Percentiles rank a stretch among this genome's conserved stretches.
These are phyloP conservation scores for Athrips mouffetella DNA, from an alignment of 2,888 invertebrate genomes.

Conservation along the genomic window DNA sequence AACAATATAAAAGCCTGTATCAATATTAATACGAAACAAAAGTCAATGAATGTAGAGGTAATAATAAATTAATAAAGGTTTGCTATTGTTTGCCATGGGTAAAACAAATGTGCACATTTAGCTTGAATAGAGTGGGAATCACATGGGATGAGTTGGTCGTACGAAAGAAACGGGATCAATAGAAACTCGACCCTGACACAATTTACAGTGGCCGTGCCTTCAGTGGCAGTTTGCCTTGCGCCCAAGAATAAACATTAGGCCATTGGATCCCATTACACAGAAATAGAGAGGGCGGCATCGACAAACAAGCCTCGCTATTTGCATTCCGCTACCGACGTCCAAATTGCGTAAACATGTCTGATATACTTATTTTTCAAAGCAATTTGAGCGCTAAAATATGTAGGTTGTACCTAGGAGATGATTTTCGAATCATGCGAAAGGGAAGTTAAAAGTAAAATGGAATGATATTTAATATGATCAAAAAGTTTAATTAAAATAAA, in stretches of 20 bases:
- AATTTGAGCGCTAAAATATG: not conserved
- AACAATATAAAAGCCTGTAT: conserved; percentile 6
- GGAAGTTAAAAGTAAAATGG: not conserved
- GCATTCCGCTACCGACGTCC: conserved; percentile 22
- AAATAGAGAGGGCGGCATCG: conserved; percentile 38
- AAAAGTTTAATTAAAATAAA: too few relatives aligned
- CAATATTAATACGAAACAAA: conserved; percentile 16
- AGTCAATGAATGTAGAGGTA: conserved; percentile 4
- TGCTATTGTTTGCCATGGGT: conserved; percentile 21
- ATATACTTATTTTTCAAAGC: conserved; percentile 10
- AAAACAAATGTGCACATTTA: conserved; percentile 46
- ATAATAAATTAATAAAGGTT: not conserved
- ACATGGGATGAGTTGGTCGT: conserved; percentile 52
- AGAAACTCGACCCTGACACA: conserved; percentile 71
- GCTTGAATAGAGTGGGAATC: conserved; percentile 46
- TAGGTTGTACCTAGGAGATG: not conserved
- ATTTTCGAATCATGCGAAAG: too few relatives aligned
- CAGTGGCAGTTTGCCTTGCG: conserved; percentile 47
- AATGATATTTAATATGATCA: too few relatives aligned
- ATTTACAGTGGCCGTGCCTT: conserved; percentile 63
- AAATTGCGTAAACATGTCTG: conserved; percentile 24
- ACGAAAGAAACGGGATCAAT: conserved; percentile 70
- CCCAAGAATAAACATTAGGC: conserved; percentile 65
- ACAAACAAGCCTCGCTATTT: conserved; percentile 42
- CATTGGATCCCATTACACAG: conserved; percentile 47